These are phyloP conservation scores for Mirounga angustirostris DNA, from an alignment of 2,113 vertebrate species.

Conservation along the genomic window DNA sequence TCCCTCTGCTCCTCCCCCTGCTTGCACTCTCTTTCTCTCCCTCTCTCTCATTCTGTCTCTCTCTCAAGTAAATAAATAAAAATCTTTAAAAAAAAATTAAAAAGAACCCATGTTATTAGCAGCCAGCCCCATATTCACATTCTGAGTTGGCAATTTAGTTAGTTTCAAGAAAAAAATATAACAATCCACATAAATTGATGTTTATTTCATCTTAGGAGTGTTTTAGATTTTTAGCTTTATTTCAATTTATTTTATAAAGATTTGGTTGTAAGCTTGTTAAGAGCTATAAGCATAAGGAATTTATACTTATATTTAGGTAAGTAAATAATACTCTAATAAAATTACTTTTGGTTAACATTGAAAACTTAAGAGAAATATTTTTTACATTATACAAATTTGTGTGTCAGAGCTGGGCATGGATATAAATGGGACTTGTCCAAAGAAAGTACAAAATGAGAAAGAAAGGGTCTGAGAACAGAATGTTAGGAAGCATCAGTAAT, in stretches of 20 bases:
- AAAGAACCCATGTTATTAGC: neutral
- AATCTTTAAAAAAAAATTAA: neutral
- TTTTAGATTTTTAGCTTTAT: constrained; percentile 50
- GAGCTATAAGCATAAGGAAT: constrained; percentile 3
- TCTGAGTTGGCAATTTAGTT: neutral
- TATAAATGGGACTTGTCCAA: neutral
- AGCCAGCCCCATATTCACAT: neutral
- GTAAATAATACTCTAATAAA: neutral
- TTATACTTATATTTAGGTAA: constrained; percentile 31
- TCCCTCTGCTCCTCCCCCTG: neutral
- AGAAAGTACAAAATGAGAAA: constrained; percentile 31
- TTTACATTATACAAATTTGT: neutral
- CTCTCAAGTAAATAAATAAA: neutral
- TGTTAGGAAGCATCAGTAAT: neutral
- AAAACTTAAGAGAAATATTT: neutral
- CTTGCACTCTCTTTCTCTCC: neutral
- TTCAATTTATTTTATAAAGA: constrained; percentile 45
- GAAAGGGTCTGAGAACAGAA: neutral
- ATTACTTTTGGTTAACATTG: constrained; percentile 1
- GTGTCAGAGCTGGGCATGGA: neutral
- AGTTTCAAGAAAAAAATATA: constrained; percentile 18
- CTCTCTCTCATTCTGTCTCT: neutral
- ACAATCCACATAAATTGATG: neutral
- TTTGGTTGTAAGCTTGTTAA: constrained; percentile 22
- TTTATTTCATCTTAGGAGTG: constrained; percentile 13